Conservation (phyloP, 1,140 invertebrate species). For the Aphis craccivora region DNA sequence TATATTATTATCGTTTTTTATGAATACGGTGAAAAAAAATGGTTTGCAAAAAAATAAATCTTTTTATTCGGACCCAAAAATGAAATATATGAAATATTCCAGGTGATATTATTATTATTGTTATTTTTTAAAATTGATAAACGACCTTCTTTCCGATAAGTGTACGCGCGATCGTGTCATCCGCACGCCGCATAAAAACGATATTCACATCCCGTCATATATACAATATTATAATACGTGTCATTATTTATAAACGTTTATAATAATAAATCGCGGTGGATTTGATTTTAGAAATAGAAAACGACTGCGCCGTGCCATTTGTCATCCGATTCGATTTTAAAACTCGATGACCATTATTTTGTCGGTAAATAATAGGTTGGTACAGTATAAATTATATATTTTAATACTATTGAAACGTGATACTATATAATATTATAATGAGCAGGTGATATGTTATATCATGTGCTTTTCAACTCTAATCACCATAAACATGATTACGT, state of each 20-base stretch:
- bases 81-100: not conserved
- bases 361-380: not conserved
- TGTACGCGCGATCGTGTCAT: not conserved
- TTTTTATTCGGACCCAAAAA: not conserved
- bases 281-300: not conserved
- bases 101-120: not conserved
- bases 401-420: not conserved
- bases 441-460: not conserved
- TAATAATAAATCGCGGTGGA: not conserved
- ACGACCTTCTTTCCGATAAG: not conserved
- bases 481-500: not conserved
- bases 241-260: not conserved
- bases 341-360: constrained; percentile 4
- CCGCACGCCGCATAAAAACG: not conserved
- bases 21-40: not conserved
- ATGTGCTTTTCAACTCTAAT: not conserved
- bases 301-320: not conserved
- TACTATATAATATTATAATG: not conserved
- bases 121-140: not conserved
- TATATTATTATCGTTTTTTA: not conserved
- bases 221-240: not conserved
- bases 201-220: not conserved
- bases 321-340: not conserved
- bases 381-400: not conserved
- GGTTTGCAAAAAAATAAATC: not conserved